A percentile compares a stretch with the other conserved stretches of the same genome.
These are phyloP conservation scores for fruit fly (Drosophila melanogaster) DNA, from an alignment of 1,140 invertebrate species.

Conservation along the genomic window Release_6_plus_ISO1_MT NT_037436.4:19477501-19478000, in stretches of 20 bases:
- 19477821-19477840: slow-evolving; percentile 69
- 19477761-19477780: slow-evolving; percentile 20
- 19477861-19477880: neutral
- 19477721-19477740: too few relatives aligned
- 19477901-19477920: slow-evolving; percentile 75
- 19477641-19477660: too few relatives aligned
- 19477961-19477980: slow-evolving; percentile 15
- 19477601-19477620: too few relatives aligned
- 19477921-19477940: slow-evolving; percentile 18
- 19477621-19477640: too few relatives aligned
- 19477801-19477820: slow-evolving; percentile 68
- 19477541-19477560: too few relatives aligned
- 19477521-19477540: too few relatives aligned
- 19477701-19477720: slow-evolving; percentile 13
- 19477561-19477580: too few relatives aligned
- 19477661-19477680: neutral
- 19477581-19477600: too few relatives aligned
- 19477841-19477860: slow-evolving; percentile 63
- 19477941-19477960: slow-evolving; percentile 15
- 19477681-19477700: neutral
- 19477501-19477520: too few relatives aligned
- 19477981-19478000: neutral
- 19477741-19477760: too few relatives aligned
- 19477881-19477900: neutral
- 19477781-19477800: slow-evolving; percentile 30